Percentiles rank a stretch among this genome's conserved stretches.
Evolutionary conservation across 2,888 invertebrate genomes (phyloP).

Genomic region (Oxycera nigricornis): DNA sequence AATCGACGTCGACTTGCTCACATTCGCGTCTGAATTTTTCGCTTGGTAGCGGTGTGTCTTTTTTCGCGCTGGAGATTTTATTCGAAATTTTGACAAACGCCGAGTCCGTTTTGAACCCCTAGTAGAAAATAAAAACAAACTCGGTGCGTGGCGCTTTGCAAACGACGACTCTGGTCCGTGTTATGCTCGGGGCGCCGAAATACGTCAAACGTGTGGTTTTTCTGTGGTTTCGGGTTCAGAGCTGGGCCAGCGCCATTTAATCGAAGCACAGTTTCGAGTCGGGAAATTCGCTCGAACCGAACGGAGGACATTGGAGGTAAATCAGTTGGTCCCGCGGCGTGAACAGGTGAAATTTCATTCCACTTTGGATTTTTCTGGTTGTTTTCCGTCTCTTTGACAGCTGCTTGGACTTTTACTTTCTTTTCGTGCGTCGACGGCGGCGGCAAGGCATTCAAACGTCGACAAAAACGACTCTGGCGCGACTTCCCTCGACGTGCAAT

Average conservation of each 20-base stretch:
- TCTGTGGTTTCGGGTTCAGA: constrained; percentile 1
- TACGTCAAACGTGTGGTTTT: constrained; percentile 26
- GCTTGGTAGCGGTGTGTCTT: constrained; percentile 48
- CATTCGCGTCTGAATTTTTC: constrained; percentile 49
- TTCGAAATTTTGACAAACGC: constrained; percentile 46
- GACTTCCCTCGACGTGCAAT: constrained; percentile 26
- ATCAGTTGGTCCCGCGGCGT: not conserved
- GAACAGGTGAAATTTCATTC: constrained; percentile 45
- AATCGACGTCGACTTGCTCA: constrained; percentile 41
- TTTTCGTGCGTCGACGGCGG: constrained; percentile 20
- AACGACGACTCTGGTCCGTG: constrained; percentile 6
- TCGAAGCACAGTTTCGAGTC: constrained; percentile 8
- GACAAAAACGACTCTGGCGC: not conserved
- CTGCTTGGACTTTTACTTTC: constrained; percentile 45
- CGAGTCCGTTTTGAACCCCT: constrained; percentile 30
- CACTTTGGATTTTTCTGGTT: constrained; percentile 27
- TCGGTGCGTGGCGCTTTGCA: not conserved
- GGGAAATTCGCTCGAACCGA: not conserved
- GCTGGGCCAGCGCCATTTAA: constrained; percentile 37
- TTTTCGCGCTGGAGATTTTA: constrained; percentile 43
- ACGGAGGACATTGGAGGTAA: not conserved
- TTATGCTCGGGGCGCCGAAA: not conserved
- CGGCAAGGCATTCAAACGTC: constrained; percentile 26
- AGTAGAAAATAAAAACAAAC: constrained; percentile 32
- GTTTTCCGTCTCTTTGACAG: constrained; percentile 42